Evolutionary conservation across 2,113 vertebrate genomes (phyloP).

Genomic region (Pyxicephalus adspersus): DNA sequence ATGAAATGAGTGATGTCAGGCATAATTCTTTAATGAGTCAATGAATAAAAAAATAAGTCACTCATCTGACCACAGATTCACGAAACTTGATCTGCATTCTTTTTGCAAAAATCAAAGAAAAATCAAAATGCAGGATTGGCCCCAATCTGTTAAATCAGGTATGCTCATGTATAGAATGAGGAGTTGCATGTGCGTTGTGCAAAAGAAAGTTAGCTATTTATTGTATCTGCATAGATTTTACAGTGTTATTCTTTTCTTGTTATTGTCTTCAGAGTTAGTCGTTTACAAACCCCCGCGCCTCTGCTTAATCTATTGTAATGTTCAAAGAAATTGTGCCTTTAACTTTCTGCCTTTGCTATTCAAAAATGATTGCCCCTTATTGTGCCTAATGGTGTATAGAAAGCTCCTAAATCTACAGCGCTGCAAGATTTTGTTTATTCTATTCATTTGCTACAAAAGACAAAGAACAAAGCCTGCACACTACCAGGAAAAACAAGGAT

Average conservation of each 20-base stretch:
- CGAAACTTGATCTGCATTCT: no score
- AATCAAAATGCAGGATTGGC: no score
- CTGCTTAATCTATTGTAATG: slow-evolving; percentile 14
- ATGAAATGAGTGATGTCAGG: no score
- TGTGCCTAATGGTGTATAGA: slow-evolving; percentile 45
- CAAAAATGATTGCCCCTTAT: slow-evolving; percentile 35
- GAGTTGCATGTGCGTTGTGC: no score
- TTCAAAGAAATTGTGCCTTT: slow-evolving; percentile 14
- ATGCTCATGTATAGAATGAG: no score
- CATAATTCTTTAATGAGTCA: no score
- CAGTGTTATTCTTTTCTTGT: no score
- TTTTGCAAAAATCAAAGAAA: no score
- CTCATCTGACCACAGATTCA: no score
- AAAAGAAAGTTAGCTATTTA: not conserved
- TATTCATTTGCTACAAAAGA: slow-evolving; percentile 52
- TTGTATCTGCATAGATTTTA: not conserved
- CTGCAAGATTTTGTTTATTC: slow-evolving; percentile 50
- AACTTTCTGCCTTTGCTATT: slow-evolving; percentile 14
- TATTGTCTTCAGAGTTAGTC: not conserved
- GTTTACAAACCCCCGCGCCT: not conserved
- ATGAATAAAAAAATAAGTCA: no score
- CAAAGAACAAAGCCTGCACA: slow-evolving; percentile 48
- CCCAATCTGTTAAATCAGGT: no score
- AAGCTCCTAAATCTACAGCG: slow-evolving; percentile 42
- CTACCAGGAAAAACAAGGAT: slow-evolving; percentile 35